Conservation (phyloP, 64 coral and sea anemone genomes). For the Exaiptasia diaphana region DNA sequence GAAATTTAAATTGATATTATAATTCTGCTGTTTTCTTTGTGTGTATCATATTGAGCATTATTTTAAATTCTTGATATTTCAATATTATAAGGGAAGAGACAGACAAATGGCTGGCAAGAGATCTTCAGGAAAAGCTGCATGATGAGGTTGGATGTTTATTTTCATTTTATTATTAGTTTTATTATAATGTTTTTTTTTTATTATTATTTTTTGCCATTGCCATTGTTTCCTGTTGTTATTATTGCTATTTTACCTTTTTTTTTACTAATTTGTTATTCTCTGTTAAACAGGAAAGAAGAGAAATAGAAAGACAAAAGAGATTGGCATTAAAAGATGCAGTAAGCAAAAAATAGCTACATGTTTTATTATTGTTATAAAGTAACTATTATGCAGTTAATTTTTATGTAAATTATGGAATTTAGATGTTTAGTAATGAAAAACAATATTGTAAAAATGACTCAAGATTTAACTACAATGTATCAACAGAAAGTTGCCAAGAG, state of each 20-base stretch:
- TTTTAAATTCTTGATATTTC: background rate
- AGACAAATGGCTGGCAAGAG: conserved; percentile 79
- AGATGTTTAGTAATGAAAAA: no score
- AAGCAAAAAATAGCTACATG: background rate
- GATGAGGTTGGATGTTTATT: conserved; percentile 37
- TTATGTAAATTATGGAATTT: no score
- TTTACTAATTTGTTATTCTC: background rate
- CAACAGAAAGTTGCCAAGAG: background rate
- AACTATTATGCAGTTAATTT: no score
- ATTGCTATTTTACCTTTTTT: background rate
- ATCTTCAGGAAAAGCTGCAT: conserved; percentile 69
- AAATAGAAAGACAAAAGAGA: background rate
- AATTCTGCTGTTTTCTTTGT: no score
- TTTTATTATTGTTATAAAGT: background rate
- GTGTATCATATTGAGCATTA: no score
- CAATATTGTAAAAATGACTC: no score
- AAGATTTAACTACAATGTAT: no score
- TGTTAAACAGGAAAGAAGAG: background rate
- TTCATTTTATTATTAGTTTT: background rate
- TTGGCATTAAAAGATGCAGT: conserved; percentile 1
- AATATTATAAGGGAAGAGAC: conserved; percentile 56
- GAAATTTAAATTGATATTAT: no score
- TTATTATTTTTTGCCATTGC: background rate
- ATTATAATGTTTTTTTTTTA: background rate
- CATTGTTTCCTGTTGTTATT: background rate